Base-by-base conservation (phyloP, 2,888 invertebrate species). In the Pteria penguin region DNA sequence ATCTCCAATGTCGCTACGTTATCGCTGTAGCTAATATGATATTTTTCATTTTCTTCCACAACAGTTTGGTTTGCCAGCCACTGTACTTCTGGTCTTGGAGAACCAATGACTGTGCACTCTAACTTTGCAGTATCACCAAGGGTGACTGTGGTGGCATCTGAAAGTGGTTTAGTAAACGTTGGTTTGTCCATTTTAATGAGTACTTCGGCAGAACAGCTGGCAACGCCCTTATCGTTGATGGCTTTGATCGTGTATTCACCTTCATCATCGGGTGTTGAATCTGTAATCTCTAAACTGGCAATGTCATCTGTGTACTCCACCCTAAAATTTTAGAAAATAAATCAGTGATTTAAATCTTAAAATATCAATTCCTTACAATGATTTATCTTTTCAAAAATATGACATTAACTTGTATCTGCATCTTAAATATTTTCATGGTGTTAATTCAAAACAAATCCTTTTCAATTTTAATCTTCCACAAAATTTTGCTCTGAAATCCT, bases 181-280 rank as follows among this genome's bases (percentile, higher is more conserved):
- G 91, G 91, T 26, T 86, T 86, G 72, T 89, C 89, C 4, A 87
- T 78, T 65, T 84, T 86, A 27, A 91, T 85, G 3, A 87, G 82
- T 36, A 91, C 86, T 29, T 88, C 84, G 4, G 88, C 88, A 74
- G 91, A 91, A 79, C 91, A 91, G 61, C 91, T 90, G 26, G 95
- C 95, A 79, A 96, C 95, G 2, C 96, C 96, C 36, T 94, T 93
- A 31, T 93, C 89, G 89, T 96, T 96, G 0, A 93, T 93, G 0
- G 96, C 96, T 90, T 95, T 96, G 5, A 95, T 95, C 1, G 95
- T 95, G 90, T 96, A 96, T 73, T 95, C 95, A 14, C 96, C 96
- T 86, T 95, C 95, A 89, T 96, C 96, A 81, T 95, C 94, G 0
- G 94, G 94, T 84, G 89, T 29, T 82, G 86, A 72, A 88, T 84